Evolutionary conservation across 1,140 invertebrate genomes (phyloP), one percentile per base, ranked within the genome.

Genomic region (Lepidurus packardi): DNA sequence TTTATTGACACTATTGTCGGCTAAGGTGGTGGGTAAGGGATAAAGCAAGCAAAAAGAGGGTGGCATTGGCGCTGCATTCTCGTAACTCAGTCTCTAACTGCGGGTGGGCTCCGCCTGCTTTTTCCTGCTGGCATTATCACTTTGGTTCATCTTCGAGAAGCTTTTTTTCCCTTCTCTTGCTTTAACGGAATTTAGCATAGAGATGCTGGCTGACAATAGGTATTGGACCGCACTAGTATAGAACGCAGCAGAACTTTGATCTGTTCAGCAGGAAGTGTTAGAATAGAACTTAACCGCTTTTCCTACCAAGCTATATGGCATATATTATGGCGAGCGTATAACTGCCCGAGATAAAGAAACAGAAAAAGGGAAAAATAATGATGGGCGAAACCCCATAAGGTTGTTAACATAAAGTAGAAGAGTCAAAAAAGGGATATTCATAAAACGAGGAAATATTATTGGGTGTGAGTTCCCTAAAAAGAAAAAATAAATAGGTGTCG

Each of bases 41-140:
- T 13, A 65, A 65, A 65, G 16, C 9, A 65, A 65, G 53, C 21
- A 21, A 65, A 65, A 65, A 65, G 21, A 65, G 53, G 53, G 53
- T 65, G 53, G 53, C 53, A 65, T 65, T 21, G 53, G 53, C 1
- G 53, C 53, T 65, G 53, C 53, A 16, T 65, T 65, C 53, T 65
- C 53, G 21, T 65, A 65, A 65, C 53, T 65, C 53, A 21, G 53
- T 65, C 53, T 65, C 53, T n/a, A 65, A 65, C 53, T 65, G 53
- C 53, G 53, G 53, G 53, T 65, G 53, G 53, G 53, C 53, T 65
- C 53, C 53, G 16, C 53, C 53, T 65, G 9, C 53, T 7, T 65
- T 21, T 65, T 65, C 53, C 53, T 65, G 53, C 53, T 7, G 53
- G 53, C 53, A 21, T 65, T 65, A 65, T 65, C 53, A 34, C 53